phyloP scores from a whole-genome alignment of 2,113 vertebrate genomes.

The Serinus canaria region DNA sequence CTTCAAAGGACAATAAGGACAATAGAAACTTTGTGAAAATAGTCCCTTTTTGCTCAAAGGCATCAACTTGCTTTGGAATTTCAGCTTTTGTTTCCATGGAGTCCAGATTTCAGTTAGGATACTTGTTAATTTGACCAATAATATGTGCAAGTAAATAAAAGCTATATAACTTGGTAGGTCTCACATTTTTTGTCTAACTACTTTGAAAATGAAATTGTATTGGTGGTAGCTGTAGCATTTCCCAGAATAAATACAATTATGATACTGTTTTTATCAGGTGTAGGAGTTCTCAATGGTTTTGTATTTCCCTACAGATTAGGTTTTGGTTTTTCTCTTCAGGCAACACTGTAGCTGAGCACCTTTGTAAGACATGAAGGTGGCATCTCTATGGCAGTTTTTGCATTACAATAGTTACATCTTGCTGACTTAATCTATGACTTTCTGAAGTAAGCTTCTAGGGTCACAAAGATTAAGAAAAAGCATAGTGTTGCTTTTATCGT shows the following conservation, averaged over 20 bases:
- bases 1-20: neutral
- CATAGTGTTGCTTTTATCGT: neutral
- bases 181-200: neutral
- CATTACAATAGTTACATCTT: neutral
- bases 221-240: neutral
- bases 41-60: neutral
- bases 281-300: neutral
- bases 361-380: neutral
- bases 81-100: neutral
- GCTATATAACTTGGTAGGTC: neutral
- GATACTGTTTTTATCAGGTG: neutral
- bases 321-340: neutral
- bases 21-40: neutral
- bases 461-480: neutral
- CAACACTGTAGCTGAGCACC: neutral
- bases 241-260: neutral
- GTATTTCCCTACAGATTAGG: neutral
- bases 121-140: neutral
- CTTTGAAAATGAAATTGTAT: neutral
- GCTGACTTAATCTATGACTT: neutral
- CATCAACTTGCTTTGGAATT: neutral
- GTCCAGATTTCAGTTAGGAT: neutral
- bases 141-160: neutral
- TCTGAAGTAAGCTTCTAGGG: neutral
- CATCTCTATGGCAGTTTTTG: neutral